Evolutionary conservation across 2,797 vertebrate species (phyloP), one percentile per base, ranked within the genome.

Genomic region (Phyllotis vaccarum): DNA sequence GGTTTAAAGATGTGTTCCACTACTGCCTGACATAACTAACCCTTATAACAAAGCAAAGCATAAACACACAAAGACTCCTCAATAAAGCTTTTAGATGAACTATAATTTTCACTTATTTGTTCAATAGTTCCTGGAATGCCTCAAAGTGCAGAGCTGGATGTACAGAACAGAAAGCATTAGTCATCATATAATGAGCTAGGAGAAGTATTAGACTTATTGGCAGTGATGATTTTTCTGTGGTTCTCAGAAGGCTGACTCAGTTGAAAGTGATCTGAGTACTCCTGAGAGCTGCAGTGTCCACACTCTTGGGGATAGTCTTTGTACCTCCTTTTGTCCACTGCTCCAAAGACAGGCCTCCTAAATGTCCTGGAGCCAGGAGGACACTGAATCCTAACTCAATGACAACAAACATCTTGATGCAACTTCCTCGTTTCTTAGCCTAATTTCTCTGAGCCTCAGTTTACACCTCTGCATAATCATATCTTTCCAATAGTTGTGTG

Each of bases 41-140:
- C 60, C 49, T 94, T 75, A 93, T 80, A 90, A 52, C 66, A 95
- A 94, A 96, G 66, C 22, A 95, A 6, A 0, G 74, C 12, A 86
- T 46, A 68, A 49, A n/a, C n/a, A 24, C 64, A 52, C 22, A 86
- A 17, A 19, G 49, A 27, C 34, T 6, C 22, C 43, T 92, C 16
- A 29, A 85, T 90, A 91, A 86, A 64, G 49, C 56, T 90, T 66
- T 79, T 89, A 89, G 92, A 95, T 13, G 3, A 96, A 96, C 78
- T 64, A 70, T 21, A 70, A 81, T 24, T 64, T 94, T 46, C 17
- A 56, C 56, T 75, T 79, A 37, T 24, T 75, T 79, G n/a, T 46
- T 92, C 56, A 64, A 7, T n/a, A 86, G 92, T 60, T 40, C 52
- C 74, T 68, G 21, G 21, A 46, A 58, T 1, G 29, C 22, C 72